A percentile compares a stretch with the other conserved stretches of the same genome.
These are phyloP conservation scores for Puffinus mauretanicus DNA, from an alignment of 2,113 vertebrate genomes.

Conservation along the genomic window DNA sequence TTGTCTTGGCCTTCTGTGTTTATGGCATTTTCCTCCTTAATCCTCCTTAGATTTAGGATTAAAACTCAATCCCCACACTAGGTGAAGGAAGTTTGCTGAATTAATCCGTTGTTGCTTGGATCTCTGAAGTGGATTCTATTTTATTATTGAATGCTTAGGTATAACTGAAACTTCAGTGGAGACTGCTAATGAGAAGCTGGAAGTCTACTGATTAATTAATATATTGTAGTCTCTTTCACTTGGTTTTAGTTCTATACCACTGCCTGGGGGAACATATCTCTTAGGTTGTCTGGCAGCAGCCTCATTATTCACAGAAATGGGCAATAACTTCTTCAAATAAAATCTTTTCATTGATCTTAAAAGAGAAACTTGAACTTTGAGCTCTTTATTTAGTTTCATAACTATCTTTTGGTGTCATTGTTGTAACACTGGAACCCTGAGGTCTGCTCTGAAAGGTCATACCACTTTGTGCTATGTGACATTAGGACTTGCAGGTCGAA, in stretches of 20 bases:
- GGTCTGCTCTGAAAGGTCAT: background rate
- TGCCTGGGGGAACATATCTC: constrained; percentile 8
- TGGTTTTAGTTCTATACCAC: background rate
- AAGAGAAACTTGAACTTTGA: constrained; percentile 37
- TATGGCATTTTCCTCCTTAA: background rate
- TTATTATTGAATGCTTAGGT: background rate
- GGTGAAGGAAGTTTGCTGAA: background rate
- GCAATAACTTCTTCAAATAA: constrained; percentile 21
- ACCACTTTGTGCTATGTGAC: background rate
- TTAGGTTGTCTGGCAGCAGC: background rate
- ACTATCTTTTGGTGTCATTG: background rate
- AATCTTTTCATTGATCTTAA: constrained; percentile 24
- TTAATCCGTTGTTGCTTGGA: background rate
- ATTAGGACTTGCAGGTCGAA: background rate
- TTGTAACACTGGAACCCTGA: background rate
- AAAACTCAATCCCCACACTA: background rate
- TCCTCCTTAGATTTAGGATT: background rate
- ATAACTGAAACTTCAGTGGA: constrained; percentile 4
- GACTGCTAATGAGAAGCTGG: background rate
- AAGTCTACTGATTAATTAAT: constrained; percentile 27
- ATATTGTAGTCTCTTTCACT: background rate
- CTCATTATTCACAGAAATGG: constrained; percentile 39
- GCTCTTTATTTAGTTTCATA: background rate
- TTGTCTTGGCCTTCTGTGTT: background rate
- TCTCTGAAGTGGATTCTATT: background rate